Percentiles rank a stretch among this genome's conserved stretches.
Conservation (phyloP, 2,888 invertebrate species). For the Dicyrtomina minuta region DNA sequence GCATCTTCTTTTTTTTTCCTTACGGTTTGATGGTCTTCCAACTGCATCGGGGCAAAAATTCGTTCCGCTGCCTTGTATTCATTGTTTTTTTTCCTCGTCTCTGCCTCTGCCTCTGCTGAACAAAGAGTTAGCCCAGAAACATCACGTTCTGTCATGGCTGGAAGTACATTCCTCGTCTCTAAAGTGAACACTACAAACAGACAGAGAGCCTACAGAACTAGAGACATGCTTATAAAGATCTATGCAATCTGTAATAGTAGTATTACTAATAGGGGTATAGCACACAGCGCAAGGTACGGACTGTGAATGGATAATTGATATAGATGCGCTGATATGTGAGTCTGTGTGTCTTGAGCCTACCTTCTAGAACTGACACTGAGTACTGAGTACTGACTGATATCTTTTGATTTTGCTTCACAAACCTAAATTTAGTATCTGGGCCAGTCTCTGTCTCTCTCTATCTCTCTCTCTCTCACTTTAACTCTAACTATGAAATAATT, state of each 20-base stretch:
- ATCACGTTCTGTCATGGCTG: slow-evolving; percentile 43
- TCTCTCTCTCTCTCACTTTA: too few relatives aligned
- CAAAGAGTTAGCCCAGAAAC: slow-evolving; percentile 42
- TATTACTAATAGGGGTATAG: too few relatives aligned
- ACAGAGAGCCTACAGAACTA: too few relatives aligned
- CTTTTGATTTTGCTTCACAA: slow-evolving; percentile 19
- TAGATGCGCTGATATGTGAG: neutral
- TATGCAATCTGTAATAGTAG: too few relatives aligned
- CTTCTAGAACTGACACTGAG: too few relatives aligned
- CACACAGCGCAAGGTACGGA: too few relatives aligned
- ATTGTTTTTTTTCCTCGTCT: slow-evolving; percentile 27
- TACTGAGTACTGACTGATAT: too few relatives aligned
- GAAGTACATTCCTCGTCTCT: slow-evolving; percentile 32
- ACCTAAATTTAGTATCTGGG: slow-evolving; percentile 40
- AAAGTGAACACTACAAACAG: slow-evolving; percentile 17
- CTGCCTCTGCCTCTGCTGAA: slow-evolving; percentile 15
- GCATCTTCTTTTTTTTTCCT: slow-evolving; percentile 14
- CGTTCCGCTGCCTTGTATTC: slow-evolving; percentile 31
- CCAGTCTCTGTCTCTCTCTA: too few relatives aligned
- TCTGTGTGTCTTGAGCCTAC: slow-evolving; percentile 14
- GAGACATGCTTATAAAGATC: too few relatives aligned
- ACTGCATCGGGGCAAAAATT: slow-evolving; percentile 32
- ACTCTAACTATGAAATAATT: slow-evolving; percentile 30
- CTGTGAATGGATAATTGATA: too few relatives aligned
- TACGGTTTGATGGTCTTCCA: slow-evolving; percentile 32